Conservation (phyloP, 2,113 vertebrate genomes). For the Atlantisia rogersi region DNA sequence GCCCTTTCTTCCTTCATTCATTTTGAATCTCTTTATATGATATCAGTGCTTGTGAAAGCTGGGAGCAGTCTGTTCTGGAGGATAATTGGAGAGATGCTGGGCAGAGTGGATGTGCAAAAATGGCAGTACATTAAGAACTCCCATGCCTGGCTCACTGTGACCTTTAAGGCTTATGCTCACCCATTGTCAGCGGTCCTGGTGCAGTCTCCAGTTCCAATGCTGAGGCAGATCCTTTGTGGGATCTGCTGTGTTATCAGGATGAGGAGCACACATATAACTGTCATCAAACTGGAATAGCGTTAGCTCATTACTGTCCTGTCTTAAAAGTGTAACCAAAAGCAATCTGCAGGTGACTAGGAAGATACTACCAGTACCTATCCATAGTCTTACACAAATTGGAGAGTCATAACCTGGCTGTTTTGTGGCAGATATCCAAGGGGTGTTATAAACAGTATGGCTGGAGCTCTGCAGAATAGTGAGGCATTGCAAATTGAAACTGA, state of each 20-base stretch:
- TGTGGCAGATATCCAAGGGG: neutral
- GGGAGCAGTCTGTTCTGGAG: neutral
- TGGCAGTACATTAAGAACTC: neutral
- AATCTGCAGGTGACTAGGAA: neutral
- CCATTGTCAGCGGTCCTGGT: neutral
- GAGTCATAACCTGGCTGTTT: neutral
- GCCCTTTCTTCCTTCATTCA: neutral
- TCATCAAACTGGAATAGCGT: neutral
- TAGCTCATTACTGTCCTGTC: neutral
- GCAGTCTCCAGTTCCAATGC: neutral
- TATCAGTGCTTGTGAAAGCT: neutral
- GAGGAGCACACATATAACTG: fast-evolving
- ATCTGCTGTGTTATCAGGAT: fast-evolving
- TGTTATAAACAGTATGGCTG: neutral
- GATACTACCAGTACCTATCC: neutral
- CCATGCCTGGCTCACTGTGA: fast-evolving
- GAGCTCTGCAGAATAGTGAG: neutral
- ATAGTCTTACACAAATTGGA: neutral
- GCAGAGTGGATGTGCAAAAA: neutral
- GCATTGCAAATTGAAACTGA: neutral
- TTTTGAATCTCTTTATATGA: neutral
- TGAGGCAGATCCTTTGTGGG: neutral
- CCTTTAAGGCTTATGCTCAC: neutral
- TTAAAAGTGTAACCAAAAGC: neutral
- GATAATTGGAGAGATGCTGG: neutral